A percentile compares a stretch with the other conserved stretches of the same genome.
These are phyloP conservation scores for Limnothrissa miodon DNA, from an alignment of 2,113 vertebrate genomes.

Conservation along the genomic window DNA sequence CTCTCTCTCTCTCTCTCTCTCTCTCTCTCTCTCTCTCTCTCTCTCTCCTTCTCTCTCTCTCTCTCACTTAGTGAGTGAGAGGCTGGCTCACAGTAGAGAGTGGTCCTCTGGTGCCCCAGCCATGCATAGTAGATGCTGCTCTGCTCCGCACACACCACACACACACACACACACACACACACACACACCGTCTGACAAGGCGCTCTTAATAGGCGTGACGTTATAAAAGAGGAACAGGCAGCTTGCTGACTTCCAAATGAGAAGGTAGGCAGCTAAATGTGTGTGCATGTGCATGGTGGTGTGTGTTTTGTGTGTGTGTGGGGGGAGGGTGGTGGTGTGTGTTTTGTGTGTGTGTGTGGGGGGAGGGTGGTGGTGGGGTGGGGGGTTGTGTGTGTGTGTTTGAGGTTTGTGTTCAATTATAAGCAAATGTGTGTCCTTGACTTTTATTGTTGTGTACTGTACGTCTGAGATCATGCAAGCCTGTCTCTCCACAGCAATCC, in stretches of 20 bases:
- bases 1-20: not conserved
- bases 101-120: slow-evolving; percentile 36
- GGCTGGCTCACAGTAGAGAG: slow-evolving; percentile 28
- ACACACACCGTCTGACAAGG: not conserved
- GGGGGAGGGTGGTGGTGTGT: too few species aligned
- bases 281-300: not conserved
- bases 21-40: not conserved
- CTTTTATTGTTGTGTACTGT: too few species aligned
- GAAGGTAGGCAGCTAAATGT: not conserved
- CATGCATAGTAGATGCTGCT: slow-evolving; percentile 43
- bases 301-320: not conserved
- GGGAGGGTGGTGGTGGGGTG: too few species aligned
- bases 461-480: not conserved
- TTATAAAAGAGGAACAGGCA: slow-evolving; percentile 22
- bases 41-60: not conserved
- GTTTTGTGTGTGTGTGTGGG: too few species aligned
- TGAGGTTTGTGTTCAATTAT: not conserved
- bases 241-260: not conserved
- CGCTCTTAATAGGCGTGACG: slow-evolving; percentile 14
- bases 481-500: not conserved
- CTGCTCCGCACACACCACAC: slow-evolving; percentile 15
- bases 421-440: too few species aligned
- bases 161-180: slow-evolving; percentile 17
- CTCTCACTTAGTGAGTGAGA: slow-evolving; percentile 33
- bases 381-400: not conserved